Evolutionary conservation across 2,888 invertebrate species (phyloP).

Genomic region (Trissolcus japonicus): DNA sequence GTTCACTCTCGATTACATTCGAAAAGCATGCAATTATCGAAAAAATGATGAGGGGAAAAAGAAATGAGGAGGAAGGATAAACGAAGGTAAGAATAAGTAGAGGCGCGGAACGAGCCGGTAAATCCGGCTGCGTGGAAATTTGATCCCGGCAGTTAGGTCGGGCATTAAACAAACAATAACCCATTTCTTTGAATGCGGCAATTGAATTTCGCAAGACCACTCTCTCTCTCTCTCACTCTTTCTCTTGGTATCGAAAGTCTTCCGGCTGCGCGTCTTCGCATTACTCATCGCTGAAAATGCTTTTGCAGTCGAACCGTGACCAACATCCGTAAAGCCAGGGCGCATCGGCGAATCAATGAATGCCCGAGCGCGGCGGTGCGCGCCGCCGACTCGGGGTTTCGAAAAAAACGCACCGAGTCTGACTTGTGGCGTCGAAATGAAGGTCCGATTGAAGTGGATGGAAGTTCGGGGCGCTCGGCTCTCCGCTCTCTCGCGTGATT

Average conservation of each 20-base stretch:
- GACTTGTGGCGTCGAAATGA: constrained; percentile 31
- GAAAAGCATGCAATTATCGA: too few species aligned
- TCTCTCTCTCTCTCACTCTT: neutral
- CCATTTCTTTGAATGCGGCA: constrained; percentile 21
- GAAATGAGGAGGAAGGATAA: neutral
- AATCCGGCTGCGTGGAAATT: constrained; percentile 15
- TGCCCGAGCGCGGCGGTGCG: too few species aligned
- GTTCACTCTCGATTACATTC: too few species aligned
- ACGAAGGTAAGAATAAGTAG: neutral
- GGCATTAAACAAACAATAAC: constrained; percentile 33
- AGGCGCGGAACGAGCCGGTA: neutral
- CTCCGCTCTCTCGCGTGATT: constrained; percentile 46
- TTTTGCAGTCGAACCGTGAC: constrained; percentile 24
- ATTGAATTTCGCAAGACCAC: constrained; percentile 23
- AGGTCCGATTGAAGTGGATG: constrained; percentile 32
- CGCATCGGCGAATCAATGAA: constrained; percentile 27
- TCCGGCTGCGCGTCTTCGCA: constrained; percentile 9
- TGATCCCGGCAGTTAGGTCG: constrained; percentile 2
- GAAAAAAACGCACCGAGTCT: constrained; percentile 5
- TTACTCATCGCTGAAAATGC: constrained; percentile 32
- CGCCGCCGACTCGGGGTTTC: neutral
- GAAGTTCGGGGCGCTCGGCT: constrained; percentile 33
- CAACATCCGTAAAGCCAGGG: constrained; percentile 29
- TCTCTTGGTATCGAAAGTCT: constrained; percentile 5
- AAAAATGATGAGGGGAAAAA: too few species aligned